Base-by-base conservation (phyloP, 1,140 invertebrate species). In the Hyposmocoma kahamanoa region DNA sequence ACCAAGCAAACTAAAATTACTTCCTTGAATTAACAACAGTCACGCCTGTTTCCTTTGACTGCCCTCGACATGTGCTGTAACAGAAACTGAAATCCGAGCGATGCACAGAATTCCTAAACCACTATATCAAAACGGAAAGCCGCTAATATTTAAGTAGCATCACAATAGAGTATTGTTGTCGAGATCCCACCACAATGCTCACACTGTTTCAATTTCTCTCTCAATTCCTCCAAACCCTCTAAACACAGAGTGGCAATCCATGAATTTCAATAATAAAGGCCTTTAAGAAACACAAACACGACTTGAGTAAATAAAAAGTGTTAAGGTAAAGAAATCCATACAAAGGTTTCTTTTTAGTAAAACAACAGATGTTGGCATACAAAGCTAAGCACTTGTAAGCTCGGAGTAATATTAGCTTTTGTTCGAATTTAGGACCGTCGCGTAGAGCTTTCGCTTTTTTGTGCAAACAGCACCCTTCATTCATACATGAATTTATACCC, bases 121-220 rank as follows among this genome's bases (percentile, higher is more conserved):
- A 2, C 13, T 6, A 8, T 36, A 36, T 36, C 32, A 36, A 36
- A 53, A 53, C 50, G 50, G 44, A 60, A 64, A 64, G 54, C 61
- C 54, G 52, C 58, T 50, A 64, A 36, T 34, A 64, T 64, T 71
- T 71, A 74, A 72, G 61, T 60, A 55, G 56, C 53, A n/a, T n/a
- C n/a, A 81, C 77, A 83, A 83, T 74, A 53, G 59, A 20, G 59
- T 57, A 77, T 81, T 83, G 79, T 83, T 76, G 60, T 53, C 62
- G 30, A 67, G 72, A 68, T 67, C 61, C 47, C 56, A 39, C 38
- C 52, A 79, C 72, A 83, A 77, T 72, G 44, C 45, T n/a, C 41
- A 11, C 53, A 63, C 64, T 74, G 67, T 79, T 69, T 59, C 48
- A 56, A 61, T 66, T 67, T 48, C 59, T 50, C 62, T 60, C 58